Base-by-base conservation (phyloP, 1,140 invertebrate species). In the Maniola jurtina region DNA sequence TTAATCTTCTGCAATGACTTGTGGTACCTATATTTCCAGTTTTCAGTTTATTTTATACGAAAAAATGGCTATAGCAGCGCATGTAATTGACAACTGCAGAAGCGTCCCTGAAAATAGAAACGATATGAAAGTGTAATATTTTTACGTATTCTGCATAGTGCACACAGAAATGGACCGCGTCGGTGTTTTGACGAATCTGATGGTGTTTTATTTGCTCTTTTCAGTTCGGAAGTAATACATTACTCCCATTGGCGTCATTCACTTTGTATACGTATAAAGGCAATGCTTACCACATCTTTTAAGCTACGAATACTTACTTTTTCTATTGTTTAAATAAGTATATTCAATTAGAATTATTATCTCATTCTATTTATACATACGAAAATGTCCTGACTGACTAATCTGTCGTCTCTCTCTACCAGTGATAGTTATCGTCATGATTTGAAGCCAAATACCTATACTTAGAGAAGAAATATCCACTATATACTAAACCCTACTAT, bases 21-120 rank as follows among this genome's bases (percentile, higher is more conserved):
- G 13, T 45, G 42, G 42, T 13, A 45, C 42, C 13, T 34, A 15
- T 60, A 15, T 65, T 42, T 38, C 40, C 14, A 36, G 45, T 63
- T 68, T 61, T 60, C 55, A 38, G 34, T 38, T 48, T 33, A 55
- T 38, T 52, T 62, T 45, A 38, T 59, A 65, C 16, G 47, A 65
- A 52, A 59, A 65, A 61, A 55, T 55, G 52, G 16, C 33, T 33
- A 5, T 5, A 55, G 48, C 16, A 34, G 9, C 52, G 33, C 13
- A 34, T 55, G 13, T 34, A 55, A 55, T 55, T 34, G 52, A 55
- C 52, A 55, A 55, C 25, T 55, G 52, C 33, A 55, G 52, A 34
- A 6, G 52, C 25, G 34, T 34, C 6, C 9, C 52, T 55, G 13
- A 34, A 55, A 55, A 55, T 55, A 55, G 48, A 50, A n/a, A 50